Evolutionary conservation across 2,113 vertebrate species (phyloP), one percentile per base, ranked within the genome.

Genomic region (Saguinus imperator): DNA sequence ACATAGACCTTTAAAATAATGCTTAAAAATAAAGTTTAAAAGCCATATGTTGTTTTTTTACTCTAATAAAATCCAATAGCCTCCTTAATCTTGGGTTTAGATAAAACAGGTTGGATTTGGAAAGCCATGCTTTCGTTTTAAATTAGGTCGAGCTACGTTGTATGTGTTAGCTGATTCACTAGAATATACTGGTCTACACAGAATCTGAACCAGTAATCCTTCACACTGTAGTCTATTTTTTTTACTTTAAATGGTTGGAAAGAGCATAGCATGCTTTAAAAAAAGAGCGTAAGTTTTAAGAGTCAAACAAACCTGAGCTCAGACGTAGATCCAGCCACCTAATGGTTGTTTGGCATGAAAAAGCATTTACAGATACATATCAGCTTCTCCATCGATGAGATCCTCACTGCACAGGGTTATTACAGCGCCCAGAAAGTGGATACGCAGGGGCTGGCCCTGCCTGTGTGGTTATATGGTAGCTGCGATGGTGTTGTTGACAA

Each of bases 21-120:
- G 58, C 52, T 61, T 32, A 50, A 58, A 82, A 66, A 66, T 45
- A 21, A 96, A 82, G n/a, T 48, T 86, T 75, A 83, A 66, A 64
- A 86, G 20, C 18, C 10, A 12, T 57, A 37, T 91, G 57, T 94
- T 96, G 45, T 37, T 84, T 96, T 96, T 57, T 90, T 40, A 48
- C 29, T 61, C 3, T 37, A 8, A 29, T 79, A 87, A 92, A 95
- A 70, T 25, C 1, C 45, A 87, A 55, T 37, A 55, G 37, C 75
- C 61, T 96, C 85, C 89, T 97, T 75, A 94, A 61, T 79, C 68
- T 68, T 81, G 32, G 21, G 61, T 29, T 64, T 64, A 64, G 20
- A 57, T 94, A 75, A 87, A 70, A 70, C 32, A 64, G 64, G n/a
- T 21, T 94, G 40, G 75, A 84, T 77, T 75, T 95, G n/a, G 80